phyloP scores from a whole-genome alignment of 2,113 vertebrate species.

The Polypterus senegalus region DNA sequence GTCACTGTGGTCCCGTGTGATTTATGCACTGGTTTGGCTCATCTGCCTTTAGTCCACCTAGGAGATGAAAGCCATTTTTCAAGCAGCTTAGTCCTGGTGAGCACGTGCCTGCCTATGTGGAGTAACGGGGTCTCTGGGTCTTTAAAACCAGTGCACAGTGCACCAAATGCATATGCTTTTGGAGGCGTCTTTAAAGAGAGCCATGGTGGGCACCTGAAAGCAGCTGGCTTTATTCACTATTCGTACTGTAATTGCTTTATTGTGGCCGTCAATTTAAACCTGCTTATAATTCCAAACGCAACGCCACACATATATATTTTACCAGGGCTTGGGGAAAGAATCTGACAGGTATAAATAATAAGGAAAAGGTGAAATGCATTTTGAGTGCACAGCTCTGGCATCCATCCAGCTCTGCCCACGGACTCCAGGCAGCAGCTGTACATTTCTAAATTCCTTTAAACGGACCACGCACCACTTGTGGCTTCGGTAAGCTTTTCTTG shows the following conservation, averaged over 20 bases:
- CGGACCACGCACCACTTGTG: neutral
- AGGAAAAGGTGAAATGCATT: neutral
- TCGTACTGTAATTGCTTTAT: neutral
- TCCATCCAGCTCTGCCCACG: neutral
- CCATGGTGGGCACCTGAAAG: no score
- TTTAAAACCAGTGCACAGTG: no score
- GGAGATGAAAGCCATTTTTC: slow-evolving; percentile 5
- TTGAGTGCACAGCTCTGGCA: neutral
- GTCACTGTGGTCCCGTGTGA: neutral
- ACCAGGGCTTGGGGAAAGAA: neutral
- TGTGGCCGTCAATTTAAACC: neutral
- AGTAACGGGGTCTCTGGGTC: no score
- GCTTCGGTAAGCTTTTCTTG: no score
- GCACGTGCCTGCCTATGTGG: neutral
- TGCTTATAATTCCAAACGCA: neutral
- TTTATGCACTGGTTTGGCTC: neutral
- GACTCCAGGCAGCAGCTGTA: neutral
- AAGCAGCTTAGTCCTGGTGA: neutral
- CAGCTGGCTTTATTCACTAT: neutral
- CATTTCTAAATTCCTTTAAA: neutral
- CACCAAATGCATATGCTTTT: no score
- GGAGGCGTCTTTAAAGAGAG: no score
- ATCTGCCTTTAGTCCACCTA: neutral
- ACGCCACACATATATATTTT: neutral
- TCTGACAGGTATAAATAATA: neutral